These are phyloP conservation scores for Zhuqinia jingwanae DNA, from an alignment of 2,888 invertebrate genomes.

Conservation along the genomic window DNA sequence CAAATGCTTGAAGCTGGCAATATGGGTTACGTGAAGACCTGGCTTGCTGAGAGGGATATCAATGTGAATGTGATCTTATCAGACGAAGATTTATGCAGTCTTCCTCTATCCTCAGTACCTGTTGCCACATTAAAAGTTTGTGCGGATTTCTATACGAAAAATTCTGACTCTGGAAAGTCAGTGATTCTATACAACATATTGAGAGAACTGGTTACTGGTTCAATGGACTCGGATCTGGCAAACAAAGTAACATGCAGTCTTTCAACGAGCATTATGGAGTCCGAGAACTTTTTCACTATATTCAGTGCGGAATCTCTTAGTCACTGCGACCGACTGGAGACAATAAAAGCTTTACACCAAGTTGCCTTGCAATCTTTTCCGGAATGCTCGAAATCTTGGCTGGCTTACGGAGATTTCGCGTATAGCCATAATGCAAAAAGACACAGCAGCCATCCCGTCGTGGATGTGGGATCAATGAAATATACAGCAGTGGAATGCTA, in stretches of 20 bases:
- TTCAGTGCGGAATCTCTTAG: slow-evolving; percentile 54
- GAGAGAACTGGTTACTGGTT: slow-evolving; percentile 36
- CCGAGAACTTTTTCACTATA: slow-evolving; percentile 41
- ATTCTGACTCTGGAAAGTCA: slow-evolving; percentile 44
- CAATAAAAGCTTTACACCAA: slow-evolving; percentile 51
- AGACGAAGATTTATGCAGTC: slow-evolving; percentile 45
- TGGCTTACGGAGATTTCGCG: slow-evolving; percentile 54
- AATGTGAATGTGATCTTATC: slow-evolving; percentile 46
- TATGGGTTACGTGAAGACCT: slow-evolving; percentile 53
- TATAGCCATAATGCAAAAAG: slow-evolving; percentile 31
- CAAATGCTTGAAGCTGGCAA: slow-evolving; percentile 69
- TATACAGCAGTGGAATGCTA: slow-evolving; percentile 72
- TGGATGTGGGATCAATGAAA: slow-evolving; percentile 34
- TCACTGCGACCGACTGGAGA: slow-evolving; percentile 39
- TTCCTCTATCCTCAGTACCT: slow-evolving; percentile 30
- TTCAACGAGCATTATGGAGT: slow-evolving; percentile 37
- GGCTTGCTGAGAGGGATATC: slow-evolving; percentile 65
- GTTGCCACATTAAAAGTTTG: slow-evolving; percentile 54
- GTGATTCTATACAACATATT: slow-evolving; percentile 55
- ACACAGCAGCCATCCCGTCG: not conserved
- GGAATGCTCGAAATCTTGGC: slow-evolving; percentile 51
- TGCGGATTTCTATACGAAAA: slow-evolving; percentile 58
- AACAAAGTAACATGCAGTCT: slow-evolving; percentile 46
- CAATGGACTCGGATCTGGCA: slow-evolving; percentile 45
- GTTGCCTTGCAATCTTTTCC: slow-evolving; percentile 59